These are phyloP conservation scores for Lerista edwardsae DNA, from an alignment of 2,797 vertebrate genomes.

Conservation along the genomic window DNA sequence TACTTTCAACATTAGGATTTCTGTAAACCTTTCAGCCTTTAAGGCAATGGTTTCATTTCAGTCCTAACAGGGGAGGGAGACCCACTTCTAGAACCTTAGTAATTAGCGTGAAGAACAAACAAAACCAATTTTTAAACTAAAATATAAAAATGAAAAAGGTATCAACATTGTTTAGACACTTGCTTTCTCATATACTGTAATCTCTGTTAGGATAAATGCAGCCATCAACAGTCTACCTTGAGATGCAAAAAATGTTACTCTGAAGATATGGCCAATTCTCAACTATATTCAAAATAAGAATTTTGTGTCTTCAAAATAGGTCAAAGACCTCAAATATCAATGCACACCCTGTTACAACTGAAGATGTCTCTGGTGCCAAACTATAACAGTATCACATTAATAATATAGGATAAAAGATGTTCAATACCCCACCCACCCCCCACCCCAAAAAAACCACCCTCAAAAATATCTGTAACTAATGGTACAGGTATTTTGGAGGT, in stretches of 20 bases:
- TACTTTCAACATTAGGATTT: background rate
- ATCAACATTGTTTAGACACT: constrained; percentile 47
- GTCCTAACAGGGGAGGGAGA: background rate
- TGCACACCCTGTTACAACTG: constrained; percentile 5
- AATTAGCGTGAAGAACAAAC: constrained; percentile 12
- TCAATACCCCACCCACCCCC: background rate
- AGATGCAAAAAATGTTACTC: constrained; percentile 8
- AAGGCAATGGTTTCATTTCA: background rate
- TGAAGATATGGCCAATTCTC: constrained; percentile 49
- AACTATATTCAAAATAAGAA: constrained; percentile 39
- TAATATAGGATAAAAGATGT: background rate
- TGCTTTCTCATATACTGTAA: constrained; percentile 19
- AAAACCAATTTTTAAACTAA: constrained; percentile 12
- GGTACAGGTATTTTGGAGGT: background rate
- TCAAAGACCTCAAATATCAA: constrained; percentile 6
- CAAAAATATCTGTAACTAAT: too few relatives aligned
- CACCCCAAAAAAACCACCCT: too few relatives aligned
- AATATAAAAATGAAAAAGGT: background rate
- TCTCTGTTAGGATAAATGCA: constrained; percentile 36
- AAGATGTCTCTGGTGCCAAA: background rate
- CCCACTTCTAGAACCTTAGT: constrained; percentile 28
- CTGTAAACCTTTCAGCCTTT: background rate
- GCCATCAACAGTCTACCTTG: constrained; percentile 32
- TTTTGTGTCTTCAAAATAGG: constrained; percentile 18
- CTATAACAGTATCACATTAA: background rate